These are phyloP conservation scores for Hecatera dysodea DNA, from an alignment of 2,888 invertebrate species.

Conservation along the genomic window DNA sequence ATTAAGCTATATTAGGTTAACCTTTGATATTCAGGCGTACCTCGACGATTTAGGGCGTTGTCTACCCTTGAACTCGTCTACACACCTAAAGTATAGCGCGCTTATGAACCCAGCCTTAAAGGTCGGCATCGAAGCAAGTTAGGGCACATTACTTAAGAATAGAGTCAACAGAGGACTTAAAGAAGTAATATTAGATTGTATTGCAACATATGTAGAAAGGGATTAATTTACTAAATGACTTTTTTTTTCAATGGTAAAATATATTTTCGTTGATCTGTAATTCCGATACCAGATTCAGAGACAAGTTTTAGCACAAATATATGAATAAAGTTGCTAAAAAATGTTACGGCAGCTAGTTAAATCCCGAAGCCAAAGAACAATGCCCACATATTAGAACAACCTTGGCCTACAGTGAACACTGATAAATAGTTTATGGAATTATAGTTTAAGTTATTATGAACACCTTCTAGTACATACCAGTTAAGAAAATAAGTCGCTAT, in stretches of 20 bases:
- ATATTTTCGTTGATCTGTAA: constrained; percentile 3
- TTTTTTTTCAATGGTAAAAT: constrained; percentile 6
- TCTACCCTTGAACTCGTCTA: constrained; percentile 65
- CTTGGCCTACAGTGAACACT: no score
- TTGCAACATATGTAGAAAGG: constrained; percentile 42
- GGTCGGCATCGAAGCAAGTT: constrained; percentile 51
- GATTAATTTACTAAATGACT: constrained; percentile 26
- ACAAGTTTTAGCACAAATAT: neutral
- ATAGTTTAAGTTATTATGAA: no score
- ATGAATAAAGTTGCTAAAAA: neutral
- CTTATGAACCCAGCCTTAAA: constrained; percentile 54
- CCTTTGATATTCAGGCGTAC: constrained; percentile 52
- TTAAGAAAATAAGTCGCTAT: no score
- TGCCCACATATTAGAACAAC: no score
- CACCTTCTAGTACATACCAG: no score
- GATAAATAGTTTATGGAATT: no score
- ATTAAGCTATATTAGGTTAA: constrained; percentile 31
- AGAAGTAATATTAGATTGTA: constrained; percentile 57
- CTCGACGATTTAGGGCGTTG: constrained; percentile 60
- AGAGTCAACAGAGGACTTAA: constrained; percentile 42
- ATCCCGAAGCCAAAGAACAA: neutral
- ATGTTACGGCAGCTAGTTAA: neutral
- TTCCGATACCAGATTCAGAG: constrained; percentile 1
- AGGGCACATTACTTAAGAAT: constrained; percentile 41
- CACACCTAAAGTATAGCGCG: constrained; percentile 59